These are phyloP conservation scores for Acipenser oxyrinchus DNA, from an alignment of 2,797 vertebrate genomes.

Conservation along the genomic window DNA sequence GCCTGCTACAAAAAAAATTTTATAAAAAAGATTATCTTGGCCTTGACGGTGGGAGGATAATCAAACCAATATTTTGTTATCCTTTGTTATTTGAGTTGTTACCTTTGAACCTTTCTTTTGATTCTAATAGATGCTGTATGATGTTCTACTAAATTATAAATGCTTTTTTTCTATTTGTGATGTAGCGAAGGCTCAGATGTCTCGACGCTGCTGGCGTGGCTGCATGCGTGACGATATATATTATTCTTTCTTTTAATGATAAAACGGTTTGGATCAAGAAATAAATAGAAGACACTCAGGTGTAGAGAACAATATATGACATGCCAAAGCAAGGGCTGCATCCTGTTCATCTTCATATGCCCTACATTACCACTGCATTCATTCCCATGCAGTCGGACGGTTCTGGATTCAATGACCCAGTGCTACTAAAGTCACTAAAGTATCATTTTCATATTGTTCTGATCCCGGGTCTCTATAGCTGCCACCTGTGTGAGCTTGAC, in stretches of 20 bases:
- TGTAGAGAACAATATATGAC: not conserved
- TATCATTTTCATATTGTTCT: not conserved
- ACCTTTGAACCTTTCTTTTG: no score
- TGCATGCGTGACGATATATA: no score
- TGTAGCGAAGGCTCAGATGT: no score
- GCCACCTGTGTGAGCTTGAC: not conserved
- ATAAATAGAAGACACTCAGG: not conserved
- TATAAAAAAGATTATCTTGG: no score
- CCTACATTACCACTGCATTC: not conserved
- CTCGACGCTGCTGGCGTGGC: no score
- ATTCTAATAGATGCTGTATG: no score
- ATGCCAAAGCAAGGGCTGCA: not conserved
- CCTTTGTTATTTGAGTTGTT: no score
- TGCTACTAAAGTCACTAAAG: not conserved
- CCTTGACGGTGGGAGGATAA: no score
- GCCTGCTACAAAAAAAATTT: no score
- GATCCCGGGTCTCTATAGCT: not conserved
- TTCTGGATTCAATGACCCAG: not conserved
- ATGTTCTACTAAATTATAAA: no score
- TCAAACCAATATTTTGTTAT: conserved; percentile 20
- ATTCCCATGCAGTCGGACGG: conserved; percentile 1
- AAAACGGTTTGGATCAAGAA: not conserved
- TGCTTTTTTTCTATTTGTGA: no score
- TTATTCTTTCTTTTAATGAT: conserved; percentile 20
- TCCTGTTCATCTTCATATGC: conserved; percentile 7